phyloP scores from a whole-genome alignment of 1,140 invertebrate genomes.

The Tenebrio molitor region DNA sequence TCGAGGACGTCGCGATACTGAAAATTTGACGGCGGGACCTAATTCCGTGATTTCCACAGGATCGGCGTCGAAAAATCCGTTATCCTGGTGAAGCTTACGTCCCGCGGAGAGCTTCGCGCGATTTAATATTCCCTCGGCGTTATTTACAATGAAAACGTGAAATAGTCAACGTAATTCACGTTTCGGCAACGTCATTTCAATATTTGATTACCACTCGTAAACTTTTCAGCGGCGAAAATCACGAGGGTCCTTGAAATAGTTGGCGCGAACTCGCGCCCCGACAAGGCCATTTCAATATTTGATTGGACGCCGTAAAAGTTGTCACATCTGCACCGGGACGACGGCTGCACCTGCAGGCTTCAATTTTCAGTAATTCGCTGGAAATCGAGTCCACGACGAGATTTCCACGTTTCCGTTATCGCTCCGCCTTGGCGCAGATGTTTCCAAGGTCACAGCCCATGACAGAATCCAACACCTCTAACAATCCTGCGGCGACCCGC shows the following conservation, averaged over 20 bases:
- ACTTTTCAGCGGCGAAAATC: background rate
- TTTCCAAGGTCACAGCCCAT: too few species aligned
- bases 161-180: background rate
- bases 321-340: background rate
- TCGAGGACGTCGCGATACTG: too few species aligned
- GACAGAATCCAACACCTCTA: too few species aligned
- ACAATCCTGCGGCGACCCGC: too few species aligned
- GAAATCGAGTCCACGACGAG: background rate
- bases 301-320: constrained; percentile 10
- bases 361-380: constrained; percentile 16
- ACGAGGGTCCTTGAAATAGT: background rate
- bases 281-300: background rate
- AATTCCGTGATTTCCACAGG: background rate
- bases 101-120: background rate
- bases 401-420: constrained; percentile 10
- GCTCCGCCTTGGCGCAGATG: too few species aligned
- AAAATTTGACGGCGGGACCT: background rate
- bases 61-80: background rate
- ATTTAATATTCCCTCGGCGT: background rate
- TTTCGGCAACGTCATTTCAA: background rate
- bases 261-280: background rate
- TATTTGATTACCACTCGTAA: background rate
- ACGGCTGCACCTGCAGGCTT: constrained; percentile 8
- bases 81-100: background rate
- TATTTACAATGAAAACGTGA: background rate